Percentiles rank a stretch among this genome's conserved stretches.
phyloP scores from a whole-genome alignment of 2,888 invertebrate species.

The Poecilobothrus nobilitatus region DNA sequence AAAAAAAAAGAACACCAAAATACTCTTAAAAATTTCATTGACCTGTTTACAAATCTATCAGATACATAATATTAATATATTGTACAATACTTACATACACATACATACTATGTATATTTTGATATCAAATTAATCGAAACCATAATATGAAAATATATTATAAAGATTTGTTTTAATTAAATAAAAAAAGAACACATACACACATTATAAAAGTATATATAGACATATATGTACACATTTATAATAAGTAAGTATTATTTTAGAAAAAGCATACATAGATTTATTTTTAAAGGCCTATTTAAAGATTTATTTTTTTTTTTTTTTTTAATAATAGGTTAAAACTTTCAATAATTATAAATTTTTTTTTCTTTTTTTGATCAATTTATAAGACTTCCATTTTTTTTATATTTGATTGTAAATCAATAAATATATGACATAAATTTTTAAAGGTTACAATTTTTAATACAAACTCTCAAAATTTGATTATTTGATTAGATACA shows the following conservation, averaged over 20 bases:
- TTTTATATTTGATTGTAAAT: no score
- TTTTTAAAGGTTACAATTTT: background rate
- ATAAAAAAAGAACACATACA: background rate
- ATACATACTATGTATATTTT: background rate
- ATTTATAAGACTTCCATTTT: background rate
- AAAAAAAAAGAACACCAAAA: background rate
- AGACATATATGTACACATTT: no score
- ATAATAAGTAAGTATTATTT: no score
- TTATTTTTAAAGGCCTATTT: background rate
- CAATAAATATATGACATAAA: no score
- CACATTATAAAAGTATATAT: no score
- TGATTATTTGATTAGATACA: no score
- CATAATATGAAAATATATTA: background rate
- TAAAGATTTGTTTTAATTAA: background rate
- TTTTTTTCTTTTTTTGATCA: background rate
- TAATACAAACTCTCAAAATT: background rate
- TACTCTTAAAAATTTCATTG: constrained; percentile 1
- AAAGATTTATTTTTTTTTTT: no score
- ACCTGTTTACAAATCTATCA: background rate
- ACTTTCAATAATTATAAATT: background rate
- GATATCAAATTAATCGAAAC: no score
- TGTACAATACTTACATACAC: background rate
- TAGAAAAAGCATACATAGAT: no score
- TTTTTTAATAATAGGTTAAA: background rate
- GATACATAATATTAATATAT: background rate